These are phyloP conservation scores for Cotesia vestalis DNA, from an alignment of 1,140 invertebrate genomes.

Conservation along the genomic window DNA sequence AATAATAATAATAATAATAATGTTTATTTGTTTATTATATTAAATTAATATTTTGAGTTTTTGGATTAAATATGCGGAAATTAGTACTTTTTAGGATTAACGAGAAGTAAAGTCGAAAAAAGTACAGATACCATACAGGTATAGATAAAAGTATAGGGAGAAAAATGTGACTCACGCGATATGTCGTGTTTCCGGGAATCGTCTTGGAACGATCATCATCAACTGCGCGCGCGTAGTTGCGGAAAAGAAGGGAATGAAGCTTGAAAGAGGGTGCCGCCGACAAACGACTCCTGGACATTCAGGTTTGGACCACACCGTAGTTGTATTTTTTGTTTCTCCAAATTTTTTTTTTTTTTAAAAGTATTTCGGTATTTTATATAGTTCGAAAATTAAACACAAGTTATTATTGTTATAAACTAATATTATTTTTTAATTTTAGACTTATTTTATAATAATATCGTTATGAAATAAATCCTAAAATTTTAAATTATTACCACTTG, in stretches of 20 bases:
- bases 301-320: conserved; percentile 18
- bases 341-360: not conserved
- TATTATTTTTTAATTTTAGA: no score
- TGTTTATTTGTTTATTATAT: no score
- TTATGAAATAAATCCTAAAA: no score
- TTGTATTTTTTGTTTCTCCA: conserved; percentile 20
- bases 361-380: conserved; percentile 10
- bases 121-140: conserved; percentile 15
- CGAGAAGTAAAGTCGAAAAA: conserved; percentile 13
- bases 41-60: not conserved
- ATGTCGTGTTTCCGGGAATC: conserved; percentile 30
- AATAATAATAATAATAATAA: no score
- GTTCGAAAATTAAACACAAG: not conserved
- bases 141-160: conserved; percentile 7
- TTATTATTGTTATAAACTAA: not conserved
- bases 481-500: no score
- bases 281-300: conserved; percentile 36
- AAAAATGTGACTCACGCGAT: conserved; percentile 29
- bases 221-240: not conserved
- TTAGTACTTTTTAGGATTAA: not conserved
- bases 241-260: conserved; percentile 8
- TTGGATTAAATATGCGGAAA: not conserved
- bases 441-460: no score
- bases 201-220: conserved; percentile 24
- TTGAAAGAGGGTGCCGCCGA: conserved; percentile 31